These are phyloP conservation scores for Gobio gobio DNA, from an alignment of 2,113 vertebrate genomes.

Conservation along the genomic window DNA sequence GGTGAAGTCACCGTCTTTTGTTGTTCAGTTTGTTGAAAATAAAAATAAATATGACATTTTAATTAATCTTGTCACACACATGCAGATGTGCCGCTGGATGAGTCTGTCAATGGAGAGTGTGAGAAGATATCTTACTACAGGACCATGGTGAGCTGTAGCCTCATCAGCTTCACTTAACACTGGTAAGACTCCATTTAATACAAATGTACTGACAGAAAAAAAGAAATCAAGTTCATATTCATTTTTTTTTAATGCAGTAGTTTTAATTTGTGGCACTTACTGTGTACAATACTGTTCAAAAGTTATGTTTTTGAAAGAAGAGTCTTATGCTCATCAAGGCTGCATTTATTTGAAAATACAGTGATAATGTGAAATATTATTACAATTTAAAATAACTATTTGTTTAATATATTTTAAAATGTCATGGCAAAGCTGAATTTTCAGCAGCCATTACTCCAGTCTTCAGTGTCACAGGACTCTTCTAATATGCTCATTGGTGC, in stretches of 20 bases:
- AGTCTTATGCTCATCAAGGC: not conserved
- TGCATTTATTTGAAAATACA: not conserved
- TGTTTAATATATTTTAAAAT: no score
- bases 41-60: constrained; percentile 4
- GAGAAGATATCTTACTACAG: constrained; percentile 81
- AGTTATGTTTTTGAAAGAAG: not conserved
- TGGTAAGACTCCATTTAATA: constrained; percentile 27
- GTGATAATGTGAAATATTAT: not conserved
- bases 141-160: constrained; percentile 70
- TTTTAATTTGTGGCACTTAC: not conserved
- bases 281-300: constrained; percentile 39
- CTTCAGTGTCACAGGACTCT: not conserved
- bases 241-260: not conserved
- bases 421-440: no score
- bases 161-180: constrained; percentile 66
- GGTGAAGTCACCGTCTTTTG: constrained; percentile 68
- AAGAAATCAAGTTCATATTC: not conserved
- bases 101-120: constrained; percentile 69
- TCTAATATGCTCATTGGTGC: not conserved
- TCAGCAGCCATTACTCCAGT: not conserved
- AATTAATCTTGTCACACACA: constrained; percentile 9
- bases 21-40: not conserved
- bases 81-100: constrained; percentile 79
- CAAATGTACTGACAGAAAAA: not conserved
- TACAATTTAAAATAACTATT: not conserved